Evolutionary conservation across 1,140 invertebrate genomes (phyloP).

Genomic region (Sitodiplosis mosellana): DNA sequence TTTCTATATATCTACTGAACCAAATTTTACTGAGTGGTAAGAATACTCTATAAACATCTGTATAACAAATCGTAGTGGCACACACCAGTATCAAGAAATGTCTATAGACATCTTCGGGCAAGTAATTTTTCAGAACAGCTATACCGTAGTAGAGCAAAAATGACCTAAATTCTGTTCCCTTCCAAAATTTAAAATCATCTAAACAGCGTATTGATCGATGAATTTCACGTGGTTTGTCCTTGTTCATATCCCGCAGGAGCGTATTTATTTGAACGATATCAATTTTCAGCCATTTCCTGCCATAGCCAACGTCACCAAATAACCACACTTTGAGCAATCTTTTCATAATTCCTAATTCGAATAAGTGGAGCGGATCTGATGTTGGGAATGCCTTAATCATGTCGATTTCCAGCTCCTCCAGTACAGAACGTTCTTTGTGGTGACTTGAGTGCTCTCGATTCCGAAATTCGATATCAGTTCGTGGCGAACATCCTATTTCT

Average conservation of each 20-base stretch:
- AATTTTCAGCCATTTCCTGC: slow-evolving; percentile 1
- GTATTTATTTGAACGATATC: not conserved
- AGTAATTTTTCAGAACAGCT: slow-evolving; percentile 3
- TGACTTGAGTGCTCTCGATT: slow-evolving; percentile 5
- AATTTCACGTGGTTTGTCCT: slow-evolving; percentile 2
- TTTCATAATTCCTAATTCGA: slow-evolving; percentile 14
- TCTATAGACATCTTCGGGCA: slow-evolving; percentile 3
- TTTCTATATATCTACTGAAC: no score
- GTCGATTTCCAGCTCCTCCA: slow-evolving; percentile 7
- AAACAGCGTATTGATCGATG: not conserved
- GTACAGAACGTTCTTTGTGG: slow-evolving; percentile 9
- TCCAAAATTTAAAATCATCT: slow-evolving; percentile 3
- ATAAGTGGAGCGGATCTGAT: slow-evolving; percentile 10
- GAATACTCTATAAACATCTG: no score
- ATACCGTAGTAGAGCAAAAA: slow-evolving; percentile 4
- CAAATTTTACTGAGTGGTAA: no score
- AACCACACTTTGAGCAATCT: slow-evolving; percentile 8
- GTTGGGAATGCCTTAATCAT: slow-evolving; percentile 13
- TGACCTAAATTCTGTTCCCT: slow-evolving; percentile 4
- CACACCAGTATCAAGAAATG: slow-evolving; percentile 1
- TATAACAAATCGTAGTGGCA: not conserved
- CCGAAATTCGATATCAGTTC: slow-evolving; percentile 10
- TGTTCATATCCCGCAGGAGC: not conserved
- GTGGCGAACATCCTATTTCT: slow-evolving; percentile 6
- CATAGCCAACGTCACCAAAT: slow-evolving; percentile 2